Evolutionary conservation across 2,113 vertebrate genomes (phyloP).

Genomic region (Dasyurus viverrinus): DNA sequence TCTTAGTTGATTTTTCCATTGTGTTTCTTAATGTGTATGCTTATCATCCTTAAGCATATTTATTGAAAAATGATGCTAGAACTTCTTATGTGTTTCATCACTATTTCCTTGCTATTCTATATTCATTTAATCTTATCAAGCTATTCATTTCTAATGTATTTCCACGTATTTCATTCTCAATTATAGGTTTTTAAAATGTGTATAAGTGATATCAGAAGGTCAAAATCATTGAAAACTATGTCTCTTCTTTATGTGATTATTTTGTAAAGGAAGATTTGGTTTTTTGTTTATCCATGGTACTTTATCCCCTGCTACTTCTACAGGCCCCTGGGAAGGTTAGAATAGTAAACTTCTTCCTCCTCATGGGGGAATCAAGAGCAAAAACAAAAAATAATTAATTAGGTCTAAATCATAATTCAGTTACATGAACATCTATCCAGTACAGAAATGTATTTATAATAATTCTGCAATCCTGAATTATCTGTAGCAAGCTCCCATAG

Average conservation of each 20-base stretch:
- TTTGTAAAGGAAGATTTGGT: background rate
- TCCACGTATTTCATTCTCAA: slow-evolving; percentile 10
- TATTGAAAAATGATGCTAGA: background rate
- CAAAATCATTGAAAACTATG: background rate
- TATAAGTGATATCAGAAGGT: background rate
- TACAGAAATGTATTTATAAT: background rate
- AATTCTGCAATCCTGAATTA: background rate
- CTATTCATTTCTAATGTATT: background rate
- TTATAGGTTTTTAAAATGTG: background rate
- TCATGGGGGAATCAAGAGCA: background rate
- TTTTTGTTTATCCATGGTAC: background rate
- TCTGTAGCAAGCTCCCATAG: background rate
- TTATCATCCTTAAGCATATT: background rate
- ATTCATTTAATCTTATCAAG: slow-evolving; percentile 25
- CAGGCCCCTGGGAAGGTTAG: slow-evolving; percentile 20
- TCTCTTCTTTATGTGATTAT: background rate
- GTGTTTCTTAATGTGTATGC: background rate
- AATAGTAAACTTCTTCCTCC: slow-evolving; percentile 45
- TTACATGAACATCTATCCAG: background rate
- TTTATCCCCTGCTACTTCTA: slow-evolving; percentile 7
- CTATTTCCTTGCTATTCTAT: slow-evolving; percentile 3
- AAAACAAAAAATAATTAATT: slow-evolving; percentile 1
- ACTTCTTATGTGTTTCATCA: background rate
- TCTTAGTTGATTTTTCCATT: background rate
- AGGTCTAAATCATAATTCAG: slow-evolving; percentile 17